Evolutionary conservation across 2,797 vertebrate species (phyloP).

Genomic region (Spea hammondii): DNA sequence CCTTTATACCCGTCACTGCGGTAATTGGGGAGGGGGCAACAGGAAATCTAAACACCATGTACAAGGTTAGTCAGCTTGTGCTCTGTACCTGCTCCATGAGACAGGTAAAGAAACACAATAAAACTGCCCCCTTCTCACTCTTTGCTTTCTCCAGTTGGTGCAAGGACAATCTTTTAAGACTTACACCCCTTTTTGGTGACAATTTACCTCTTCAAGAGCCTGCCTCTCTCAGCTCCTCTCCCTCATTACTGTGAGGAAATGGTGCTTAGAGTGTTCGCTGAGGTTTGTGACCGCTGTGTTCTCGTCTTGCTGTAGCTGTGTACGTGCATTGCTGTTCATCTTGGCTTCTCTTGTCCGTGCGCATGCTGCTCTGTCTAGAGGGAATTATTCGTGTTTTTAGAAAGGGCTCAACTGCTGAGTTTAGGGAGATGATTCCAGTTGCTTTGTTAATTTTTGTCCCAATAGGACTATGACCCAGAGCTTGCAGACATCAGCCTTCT

Average conservation of each 20-base stretch:
- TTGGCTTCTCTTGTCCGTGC: conserved; percentile 41
- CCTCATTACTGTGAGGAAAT: conserved; percentile 1
- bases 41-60: neutral
- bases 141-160: conserved; percentile 50
- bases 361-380: conserved; percentile 39
- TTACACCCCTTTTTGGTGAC: conserved; percentile 47
- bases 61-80: neutral
- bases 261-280: conserved; percentile 12
- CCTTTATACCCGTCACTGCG: conserved; percentile 35
- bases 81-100: conserved; percentile 41
- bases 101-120: conserved; percentile 31
- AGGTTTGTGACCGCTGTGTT: conserved; percentile 45
- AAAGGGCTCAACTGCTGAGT: conserved; percentile 41
- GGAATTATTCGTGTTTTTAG: conserved; percentile 27
- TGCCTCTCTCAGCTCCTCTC: conserved; percentile 27
- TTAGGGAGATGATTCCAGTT: conserved; percentile 41
- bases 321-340: conserved; percentile 49
- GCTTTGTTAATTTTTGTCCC: neutral
- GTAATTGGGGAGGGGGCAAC: conserved; percentile 39
- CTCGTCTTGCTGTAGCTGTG: conserved; percentile 46
- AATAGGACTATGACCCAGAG: neutral
- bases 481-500: neutral
- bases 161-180: conserved; percentile 51
- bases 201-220: conserved; percentile 41
- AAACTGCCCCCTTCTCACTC: conserved; percentile 34